phyloP scores from a whole-genome alignment of 2,888 invertebrate species.

The Plebejus argus region DNA sequence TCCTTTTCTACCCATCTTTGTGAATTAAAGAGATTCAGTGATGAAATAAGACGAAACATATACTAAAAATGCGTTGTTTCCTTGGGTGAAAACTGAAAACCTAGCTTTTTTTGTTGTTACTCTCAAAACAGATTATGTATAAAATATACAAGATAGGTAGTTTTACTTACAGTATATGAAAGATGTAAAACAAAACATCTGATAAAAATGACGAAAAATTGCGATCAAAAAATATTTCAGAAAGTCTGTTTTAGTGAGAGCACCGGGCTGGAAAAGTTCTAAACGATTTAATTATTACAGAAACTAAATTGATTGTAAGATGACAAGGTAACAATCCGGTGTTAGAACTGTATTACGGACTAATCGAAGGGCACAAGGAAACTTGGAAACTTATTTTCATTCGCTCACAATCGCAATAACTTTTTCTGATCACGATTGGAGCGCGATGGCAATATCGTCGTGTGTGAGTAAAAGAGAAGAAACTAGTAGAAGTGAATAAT shows the following conservation, averaged over 20 bases:
- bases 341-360: neutral
- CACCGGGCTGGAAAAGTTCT: neutral
- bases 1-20: neutral
- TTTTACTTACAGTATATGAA: no score
- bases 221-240: neutral
- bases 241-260: neutral
- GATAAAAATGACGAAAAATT: no score
- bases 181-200: no score
- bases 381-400: no score
- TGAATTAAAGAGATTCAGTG: neutral
- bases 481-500: no score
- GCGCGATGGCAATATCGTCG: no score
- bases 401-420: no score
- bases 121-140: neutral
- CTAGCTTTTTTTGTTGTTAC: neutral
- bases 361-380: no score
- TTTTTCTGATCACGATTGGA: no score
- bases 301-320: conserved; percentile 8
- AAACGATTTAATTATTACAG: neutral
- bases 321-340: neutral
- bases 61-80: neutral
- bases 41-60: neutral
- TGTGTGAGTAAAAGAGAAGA: no score
- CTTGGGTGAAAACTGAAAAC: neutral
- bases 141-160: neutral